Percentiles rank a stretch among this genome's conserved stretches.
Evolutionary conservation across 2,113 vertebrate genomes (phyloP).

Genomic region (Hyaena hyaena): DNA sequence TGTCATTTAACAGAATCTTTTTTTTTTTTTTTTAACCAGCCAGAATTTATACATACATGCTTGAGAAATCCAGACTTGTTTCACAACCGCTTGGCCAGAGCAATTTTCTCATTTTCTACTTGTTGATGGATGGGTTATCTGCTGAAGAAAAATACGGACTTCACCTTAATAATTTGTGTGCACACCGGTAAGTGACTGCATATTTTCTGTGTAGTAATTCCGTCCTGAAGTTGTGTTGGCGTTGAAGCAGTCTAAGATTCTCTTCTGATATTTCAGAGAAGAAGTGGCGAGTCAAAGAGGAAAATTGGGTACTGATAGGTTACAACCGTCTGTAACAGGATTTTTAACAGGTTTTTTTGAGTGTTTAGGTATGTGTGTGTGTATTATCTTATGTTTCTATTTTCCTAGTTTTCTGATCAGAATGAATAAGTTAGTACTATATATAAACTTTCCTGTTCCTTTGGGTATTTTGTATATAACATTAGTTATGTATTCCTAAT

Average conservation of each 20-base stretch:
- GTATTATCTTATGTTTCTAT: neutral
- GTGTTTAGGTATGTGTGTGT: neutral
- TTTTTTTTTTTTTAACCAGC: constrained; percentile 85
- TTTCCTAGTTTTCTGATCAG: neutral
- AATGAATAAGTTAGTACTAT: neutral
- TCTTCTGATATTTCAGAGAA: neutral
- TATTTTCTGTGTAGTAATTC: neutral
- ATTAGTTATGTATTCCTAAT: neutral
- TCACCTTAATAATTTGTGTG: constrained; percentile 88
- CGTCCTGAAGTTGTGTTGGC: neutral
- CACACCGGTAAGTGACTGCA: constrained; percentile 87
- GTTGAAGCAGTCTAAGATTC: neutral
- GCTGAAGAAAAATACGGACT: constrained; percentile 91
- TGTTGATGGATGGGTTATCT: constrained; percentile 94
- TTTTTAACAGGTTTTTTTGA: neutral
- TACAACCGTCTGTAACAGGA: accelerated
- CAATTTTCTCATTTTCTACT: constrained; percentile 94
- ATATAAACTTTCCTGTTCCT: neutral
- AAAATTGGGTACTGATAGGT: neutral
- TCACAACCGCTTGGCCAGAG: constrained; percentile 88
- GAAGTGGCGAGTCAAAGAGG: neutral
- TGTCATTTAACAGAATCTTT: constrained; percentile 64
- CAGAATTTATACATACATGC: constrained; percentile 92
- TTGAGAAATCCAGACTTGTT: constrained; percentile 94
- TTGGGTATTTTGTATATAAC: neutral